phyloP scores from a whole-genome alignment of 1,140 invertebrate genomes.

The Drosophila busckii region DNA sequence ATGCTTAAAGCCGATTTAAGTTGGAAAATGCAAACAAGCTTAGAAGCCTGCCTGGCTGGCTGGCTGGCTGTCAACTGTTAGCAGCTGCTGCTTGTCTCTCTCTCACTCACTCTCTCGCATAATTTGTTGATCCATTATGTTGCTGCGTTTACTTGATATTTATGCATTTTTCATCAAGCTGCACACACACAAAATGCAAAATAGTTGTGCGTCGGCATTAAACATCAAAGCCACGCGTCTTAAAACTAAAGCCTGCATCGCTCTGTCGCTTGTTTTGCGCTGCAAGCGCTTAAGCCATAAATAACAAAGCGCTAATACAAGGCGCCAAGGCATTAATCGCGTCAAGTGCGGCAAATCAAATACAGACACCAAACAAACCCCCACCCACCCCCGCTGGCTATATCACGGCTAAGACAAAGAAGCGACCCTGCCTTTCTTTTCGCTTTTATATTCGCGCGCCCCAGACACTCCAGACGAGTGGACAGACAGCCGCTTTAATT shows the following conservation, averaged over 20 bases:
- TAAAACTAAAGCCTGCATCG: conserved; percentile 16
- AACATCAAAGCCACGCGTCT: conserved; percentile 23
- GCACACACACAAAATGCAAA: conserved; percentile 5
- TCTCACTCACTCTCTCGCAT: too few species aligned
- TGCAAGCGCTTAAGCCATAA: conserved; percentile 30
- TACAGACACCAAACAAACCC: conserved; percentile 42
- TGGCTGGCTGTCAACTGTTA: conserved; percentile 8
- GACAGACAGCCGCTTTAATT: conserved; percentile 69
- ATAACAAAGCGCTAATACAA: conserved; percentile 48
- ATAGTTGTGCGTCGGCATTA: conserved; percentile 3
- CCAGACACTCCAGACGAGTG: not conserved
- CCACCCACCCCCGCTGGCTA: not conserved
- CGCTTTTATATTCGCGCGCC: not conserved
- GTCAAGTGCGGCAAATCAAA: conserved; percentile 58
- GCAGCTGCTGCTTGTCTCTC: conserved; percentile 3
- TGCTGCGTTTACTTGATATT: too few species aligned
- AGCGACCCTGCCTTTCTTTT: conserved; percentile 3
- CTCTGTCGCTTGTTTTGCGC: conserved; percentile 28
- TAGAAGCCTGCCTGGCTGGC: conserved; percentile 2
- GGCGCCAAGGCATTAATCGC: conserved; percentile 57
- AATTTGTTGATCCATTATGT: too few species aligned
- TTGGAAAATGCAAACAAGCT: conserved; percentile 17
- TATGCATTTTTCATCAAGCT: too few species aligned
- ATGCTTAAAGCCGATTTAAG: conserved; percentile 23
- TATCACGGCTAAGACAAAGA: not conserved